These are phyloP conservation scores for Tigriopus californicus DNA, from an alignment of 2,888 invertebrate species.

Conservation along the genomic window DNA sequence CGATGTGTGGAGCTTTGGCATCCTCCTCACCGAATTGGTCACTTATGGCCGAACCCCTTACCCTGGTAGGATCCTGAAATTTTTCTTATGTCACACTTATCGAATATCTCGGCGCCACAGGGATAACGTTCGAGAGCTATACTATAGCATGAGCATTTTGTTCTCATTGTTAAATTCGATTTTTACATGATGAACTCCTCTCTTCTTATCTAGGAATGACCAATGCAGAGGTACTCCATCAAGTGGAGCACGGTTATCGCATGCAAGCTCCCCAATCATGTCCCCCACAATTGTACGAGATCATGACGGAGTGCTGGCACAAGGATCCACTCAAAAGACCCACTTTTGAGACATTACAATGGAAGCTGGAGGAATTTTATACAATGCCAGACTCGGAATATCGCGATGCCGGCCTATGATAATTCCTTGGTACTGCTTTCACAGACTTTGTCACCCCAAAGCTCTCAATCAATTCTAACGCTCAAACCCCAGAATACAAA, in stretches of 20 bases:
- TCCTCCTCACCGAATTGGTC: slow-evolving; percentile 36
- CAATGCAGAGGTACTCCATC: slow-evolving; percentile 95
- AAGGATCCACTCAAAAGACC: slow-evolving; percentile 85
- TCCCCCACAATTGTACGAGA: slow-evolving; percentile 83
- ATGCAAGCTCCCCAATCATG: slow-evolving; percentile 95
- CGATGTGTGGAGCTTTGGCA: slow-evolving; percentile 40
- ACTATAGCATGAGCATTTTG: too few relatives aligned
- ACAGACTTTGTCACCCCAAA: too few relatives aligned
- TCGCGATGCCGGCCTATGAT: slow-evolving; percentile 54
- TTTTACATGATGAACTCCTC: background rate
- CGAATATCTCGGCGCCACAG: too few relatives aligned
- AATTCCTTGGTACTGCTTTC: too few relatives aligned
- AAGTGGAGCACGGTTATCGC: slow-evolving; percentile 97
- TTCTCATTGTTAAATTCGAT: too few relatives aligned
- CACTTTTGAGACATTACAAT: slow-evolving; percentile 96
- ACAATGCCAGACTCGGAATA: slow-evolving; percentile 97
- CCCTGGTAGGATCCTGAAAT: slow-evolving; percentile 46
- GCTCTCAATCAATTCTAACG: too few relatives aligned
- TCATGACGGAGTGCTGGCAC: slow-evolving; percentile 96
- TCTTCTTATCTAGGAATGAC: slow-evolving; percentile 70
- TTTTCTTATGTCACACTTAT: too few relatives aligned
- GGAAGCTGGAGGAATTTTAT: slow-evolving; percentile 99
- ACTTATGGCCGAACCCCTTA: slow-evolving; percentile 38
- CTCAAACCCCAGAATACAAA: too few relatives aligned
- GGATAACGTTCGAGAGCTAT: too few relatives aligned